phyloP scores from a whole-genome alignment of 2,888 invertebrate genomes.

The Xestia rhomboidea region DNA sequence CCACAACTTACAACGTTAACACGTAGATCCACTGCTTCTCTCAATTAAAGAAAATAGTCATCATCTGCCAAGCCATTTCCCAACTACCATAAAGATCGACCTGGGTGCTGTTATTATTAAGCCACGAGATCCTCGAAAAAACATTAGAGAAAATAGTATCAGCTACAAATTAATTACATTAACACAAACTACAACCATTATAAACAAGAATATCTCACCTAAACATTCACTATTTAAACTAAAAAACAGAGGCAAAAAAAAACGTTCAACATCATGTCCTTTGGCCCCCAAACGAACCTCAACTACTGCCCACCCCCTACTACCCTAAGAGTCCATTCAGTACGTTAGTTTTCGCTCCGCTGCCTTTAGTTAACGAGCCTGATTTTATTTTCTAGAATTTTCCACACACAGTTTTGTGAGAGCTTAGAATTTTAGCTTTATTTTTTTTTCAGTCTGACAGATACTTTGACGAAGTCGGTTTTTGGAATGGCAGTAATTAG shows the following conservation, averaged over 20 bases:
- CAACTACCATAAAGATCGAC: too few species aligned
- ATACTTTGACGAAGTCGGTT: constrained; percentile 19
- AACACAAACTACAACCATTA: neutral
- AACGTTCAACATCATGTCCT: constrained; percentile 27
- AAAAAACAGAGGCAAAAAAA: neutral
- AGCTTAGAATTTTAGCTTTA: constrained; percentile 25
- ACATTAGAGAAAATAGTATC: neutral
- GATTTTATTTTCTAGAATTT: constrained; percentile 77
- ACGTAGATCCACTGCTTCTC: neutral
- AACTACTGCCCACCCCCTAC: constrained; percentile 18
- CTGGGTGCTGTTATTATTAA: too few species aligned
- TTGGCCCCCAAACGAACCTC: constrained; percentile 24
- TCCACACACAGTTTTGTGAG: constrained; percentile 54
- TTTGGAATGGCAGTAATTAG: constrained; percentile 21
- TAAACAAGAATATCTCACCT: neutral
- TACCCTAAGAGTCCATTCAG: constrained; percentile 76
- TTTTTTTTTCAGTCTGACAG: constrained; percentile 34
- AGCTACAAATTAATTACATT: neutral
- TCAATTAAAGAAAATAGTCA: neutral
- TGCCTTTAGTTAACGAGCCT: constrained; percentile 85
- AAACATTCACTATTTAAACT: neutral
- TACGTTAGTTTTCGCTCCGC: constrained; percentile 78
- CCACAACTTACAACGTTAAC: neutral
- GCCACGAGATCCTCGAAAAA: too few species aligned
- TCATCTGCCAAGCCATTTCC: too few species aligned